These are phyloP conservation scores for Pararge aegeria DNA, from an alignment of 1,140 invertebrate species.

Conservation along the genomic window DNA sequence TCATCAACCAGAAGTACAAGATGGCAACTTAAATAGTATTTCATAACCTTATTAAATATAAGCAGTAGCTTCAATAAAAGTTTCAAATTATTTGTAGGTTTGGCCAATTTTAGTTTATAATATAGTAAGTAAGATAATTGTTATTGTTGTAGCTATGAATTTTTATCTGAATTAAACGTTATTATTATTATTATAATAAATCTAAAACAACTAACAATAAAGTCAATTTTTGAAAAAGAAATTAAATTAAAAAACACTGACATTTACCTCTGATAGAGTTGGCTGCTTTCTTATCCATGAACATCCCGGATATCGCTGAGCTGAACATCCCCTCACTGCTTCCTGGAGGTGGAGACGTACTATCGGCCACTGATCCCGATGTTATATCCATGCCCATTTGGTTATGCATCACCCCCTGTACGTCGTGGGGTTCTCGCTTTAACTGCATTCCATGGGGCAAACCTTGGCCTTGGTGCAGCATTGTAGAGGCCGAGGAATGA, in stretches of 20 bases:
- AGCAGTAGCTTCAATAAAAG: too few relatives aligned
- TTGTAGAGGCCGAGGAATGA: constrained; percentile 68
- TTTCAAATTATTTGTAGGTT: too few relatives aligned
- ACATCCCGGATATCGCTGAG: constrained; percentile 69
- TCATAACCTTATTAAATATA: too few relatives aligned
- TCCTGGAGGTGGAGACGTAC: constrained; percentile 71
- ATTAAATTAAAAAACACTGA: constrained; percentile 36
- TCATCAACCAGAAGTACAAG: too few relatives aligned
- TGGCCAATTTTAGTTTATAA: too few relatives aligned
- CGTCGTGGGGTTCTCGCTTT: constrained; percentile 62
- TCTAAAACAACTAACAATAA: too few relatives aligned
- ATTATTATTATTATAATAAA: too few relatives aligned
- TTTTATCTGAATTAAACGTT: too few relatives aligned
- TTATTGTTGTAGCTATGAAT: too few relatives aligned
- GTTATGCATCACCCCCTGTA: constrained; percentile 56
- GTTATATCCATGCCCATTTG: constrained; percentile 70
- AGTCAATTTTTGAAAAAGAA: too few relatives aligned
- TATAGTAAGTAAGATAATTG: too few relatives aligned
- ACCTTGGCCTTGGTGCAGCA: constrained; percentile 61
- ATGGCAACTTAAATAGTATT: too few relatives aligned
- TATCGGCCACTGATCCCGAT: constrained; percentile 68
- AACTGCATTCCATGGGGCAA: constrained; percentile 61
- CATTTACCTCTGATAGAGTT: constrained; percentile 83
- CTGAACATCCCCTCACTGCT: constrained; percentile 67
- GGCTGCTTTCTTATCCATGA: constrained; percentile 80